Evolutionary conservation across 1,140 invertebrate species (phyloP).

Genomic region (Cydia splendana): DNA sequence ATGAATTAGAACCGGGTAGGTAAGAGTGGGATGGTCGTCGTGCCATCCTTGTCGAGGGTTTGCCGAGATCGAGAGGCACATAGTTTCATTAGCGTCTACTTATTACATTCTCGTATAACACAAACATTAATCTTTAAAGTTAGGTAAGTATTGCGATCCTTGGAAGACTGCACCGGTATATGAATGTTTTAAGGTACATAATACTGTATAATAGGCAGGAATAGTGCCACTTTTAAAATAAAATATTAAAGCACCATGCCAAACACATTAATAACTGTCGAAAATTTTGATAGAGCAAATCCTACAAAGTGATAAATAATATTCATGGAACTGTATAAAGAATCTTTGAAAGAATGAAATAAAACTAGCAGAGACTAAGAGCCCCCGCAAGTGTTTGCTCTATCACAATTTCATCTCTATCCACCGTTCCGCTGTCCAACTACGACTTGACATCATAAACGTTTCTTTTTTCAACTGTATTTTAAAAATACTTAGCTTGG

Average conservation of each 20-base stretch:
- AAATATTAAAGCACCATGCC: constrained; percentile 74
- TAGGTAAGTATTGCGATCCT: constrained; percentile 55
- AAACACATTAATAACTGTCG: constrained; percentile 61
- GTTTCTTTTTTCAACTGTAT: constrained; percentile 58
- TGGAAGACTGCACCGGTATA: constrained; percentile 73
- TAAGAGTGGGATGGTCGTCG: constrained; percentile 10
- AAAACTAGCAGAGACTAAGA: background rate
- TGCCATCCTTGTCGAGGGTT: constrained; percentile 13
- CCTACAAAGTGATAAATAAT: constrained; percentile 10
- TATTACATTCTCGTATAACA: constrained; percentile 15
- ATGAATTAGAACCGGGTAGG: constrained; percentile 14
- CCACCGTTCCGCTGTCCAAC: constrained; percentile 35
- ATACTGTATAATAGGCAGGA: constrained; percentile 63
- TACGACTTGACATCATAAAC: constrained; percentile 40
- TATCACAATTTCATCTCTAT: constrained; percentile 20
- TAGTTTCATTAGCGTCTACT: constrained; percentile 27
- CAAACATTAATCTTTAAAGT: constrained; percentile 29
- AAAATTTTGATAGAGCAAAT: constrained; percentile 51
- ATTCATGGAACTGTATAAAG: constrained; percentile 19
- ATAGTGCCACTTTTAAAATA: constrained; percentile 67
- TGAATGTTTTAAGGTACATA: constrained; percentile 61
- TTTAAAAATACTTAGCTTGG: constrained; percentile 73
- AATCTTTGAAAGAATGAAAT: constrained; percentile 7
- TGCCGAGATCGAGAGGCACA: constrained; percentile 19
- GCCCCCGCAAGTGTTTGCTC: constrained; percentile 22